phyloP scores from a whole-genome alignment of 2,888 invertebrate species.

The Zootermopsis nevadensis region DNA sequence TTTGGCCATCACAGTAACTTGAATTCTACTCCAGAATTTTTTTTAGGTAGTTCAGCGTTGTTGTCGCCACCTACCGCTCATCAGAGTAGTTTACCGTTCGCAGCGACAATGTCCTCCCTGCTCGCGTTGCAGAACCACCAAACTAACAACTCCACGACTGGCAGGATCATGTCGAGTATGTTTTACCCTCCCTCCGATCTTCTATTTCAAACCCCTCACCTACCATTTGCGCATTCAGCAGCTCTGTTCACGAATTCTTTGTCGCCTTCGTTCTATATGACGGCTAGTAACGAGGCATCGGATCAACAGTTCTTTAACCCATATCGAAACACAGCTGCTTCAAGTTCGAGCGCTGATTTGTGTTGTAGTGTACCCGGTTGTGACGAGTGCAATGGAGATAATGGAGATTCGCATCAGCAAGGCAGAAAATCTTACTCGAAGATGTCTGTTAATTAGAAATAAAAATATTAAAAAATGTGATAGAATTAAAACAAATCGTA shows the following conservation, averaged over 20 bases:
- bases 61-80: conserved; percentile 46
- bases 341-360: not conserved
- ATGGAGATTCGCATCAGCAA: not conserved
- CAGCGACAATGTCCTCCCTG: conserved; percentile 47
- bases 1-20: not conserved
- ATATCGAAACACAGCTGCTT: not conserved
- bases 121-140: conserved; percentile 46
- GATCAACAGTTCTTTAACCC: conserved; percentile 15
- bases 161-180: conserved; percentile 38
- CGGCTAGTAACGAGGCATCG: not conserved
- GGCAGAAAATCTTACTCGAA: conserved; percentile 34
- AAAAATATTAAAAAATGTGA: too few species aligned
- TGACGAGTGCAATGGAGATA: conserved; percentile 38
- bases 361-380: conserved; percentile 45
- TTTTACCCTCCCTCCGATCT: conserved; percentile 34
- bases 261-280: conserved; percentile 38
- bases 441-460: conserved; percentile 17
- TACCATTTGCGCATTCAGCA: conserved; percentile 38
- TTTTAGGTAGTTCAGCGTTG: conserved; percentile 25
- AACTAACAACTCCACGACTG: conserved; percentile 10
- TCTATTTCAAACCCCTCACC: conserved; percentile 9
- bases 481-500: too few species aligned
- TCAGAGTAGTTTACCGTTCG: conserved; percentile 48
- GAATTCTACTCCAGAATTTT: not conserved
- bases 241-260: conserved; percentile 41